Evolutionary conservation across 2,113 vertebrate species (phyloP).

Genomic region (Nibea coibor): DNA sequence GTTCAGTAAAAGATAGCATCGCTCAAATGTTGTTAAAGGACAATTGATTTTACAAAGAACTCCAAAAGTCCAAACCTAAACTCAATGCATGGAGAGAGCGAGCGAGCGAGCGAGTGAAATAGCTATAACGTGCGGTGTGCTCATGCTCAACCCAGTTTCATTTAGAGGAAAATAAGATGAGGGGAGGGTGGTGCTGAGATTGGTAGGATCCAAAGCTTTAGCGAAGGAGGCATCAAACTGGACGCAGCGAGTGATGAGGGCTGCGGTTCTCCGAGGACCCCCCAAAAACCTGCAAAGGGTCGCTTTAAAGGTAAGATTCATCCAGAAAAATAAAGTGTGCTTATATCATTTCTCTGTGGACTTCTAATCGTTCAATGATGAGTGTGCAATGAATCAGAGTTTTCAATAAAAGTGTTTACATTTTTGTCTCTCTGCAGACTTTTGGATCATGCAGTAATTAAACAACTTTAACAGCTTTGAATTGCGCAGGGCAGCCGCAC

Average conservation of each 20-base stretch:
- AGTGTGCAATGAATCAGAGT: neutral
- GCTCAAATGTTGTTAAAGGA: neutral
- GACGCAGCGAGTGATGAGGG: slow-evolving; percentile 22
- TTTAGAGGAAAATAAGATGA: slow-evolving; percentile 24
- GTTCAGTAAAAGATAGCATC: neutral
- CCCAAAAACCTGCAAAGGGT: neutral
- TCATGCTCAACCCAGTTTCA: slow-evolving; percentile 28
- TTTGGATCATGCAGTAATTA: neutral
- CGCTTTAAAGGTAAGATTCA: slow-evolving; percentile 14
- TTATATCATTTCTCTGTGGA: neutral
- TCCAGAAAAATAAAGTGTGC: neutral
- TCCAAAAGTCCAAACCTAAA: neutral
- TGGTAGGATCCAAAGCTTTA: slow-evolving; percentile 14
- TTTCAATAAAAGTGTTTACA: neutral
- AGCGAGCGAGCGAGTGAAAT: neutral
- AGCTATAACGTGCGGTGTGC: slow-evolving; percentile 5
- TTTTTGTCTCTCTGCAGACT: slow-evolving; percentile 30
- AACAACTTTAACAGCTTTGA: neutral
- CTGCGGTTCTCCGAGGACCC: neutral
- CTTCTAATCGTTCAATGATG: neutral
- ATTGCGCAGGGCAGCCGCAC: neutral
- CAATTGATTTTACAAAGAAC: slow-evolving; percentile 5
- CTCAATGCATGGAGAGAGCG: neutral
- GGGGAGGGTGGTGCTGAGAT: slow-evolving; percentile 42
- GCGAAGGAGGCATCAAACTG: slow-evolving; percentile 31